A percentile compares a stretch with the other conserved stretches of the same genome.
Conservation (phyloP, 2,888 invertebrate genomes). For the Agrochola macilenta region DNA sequence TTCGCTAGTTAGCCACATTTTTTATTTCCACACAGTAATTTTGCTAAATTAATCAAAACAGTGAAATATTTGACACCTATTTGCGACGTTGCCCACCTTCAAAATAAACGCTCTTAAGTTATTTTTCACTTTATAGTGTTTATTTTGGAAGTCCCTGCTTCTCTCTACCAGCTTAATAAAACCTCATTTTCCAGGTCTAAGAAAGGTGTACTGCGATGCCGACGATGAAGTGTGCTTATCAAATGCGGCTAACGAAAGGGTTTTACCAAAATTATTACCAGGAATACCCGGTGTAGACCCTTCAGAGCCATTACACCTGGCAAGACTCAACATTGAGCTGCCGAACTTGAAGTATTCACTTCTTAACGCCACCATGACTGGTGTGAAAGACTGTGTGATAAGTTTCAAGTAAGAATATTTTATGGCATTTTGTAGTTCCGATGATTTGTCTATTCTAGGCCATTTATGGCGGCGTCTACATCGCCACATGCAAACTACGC, state of each 20-base stretch:
- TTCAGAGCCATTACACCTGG: slow-evolving; percentile 32
- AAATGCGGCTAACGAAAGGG: slow-evolving; percentile 22
- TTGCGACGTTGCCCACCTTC: no score
- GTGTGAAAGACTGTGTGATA: slow-evolving; percentile 35
- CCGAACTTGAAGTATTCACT: slow-evolving; percentile 28
- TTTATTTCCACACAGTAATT: no score
- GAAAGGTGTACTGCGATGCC: slow-evolving; percentile 35
- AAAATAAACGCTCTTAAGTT: no score
- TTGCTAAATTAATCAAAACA: no score
- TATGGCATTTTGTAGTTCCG: background rate
- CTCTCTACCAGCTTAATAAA: background rate
- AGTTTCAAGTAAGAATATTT: slow-evolving; percentile 16
- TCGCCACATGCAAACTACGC: no score
- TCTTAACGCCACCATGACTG: slow-evolving; percentile 31
- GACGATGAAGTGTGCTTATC: slow-evolving; percentile 38
- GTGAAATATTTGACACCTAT: no score
- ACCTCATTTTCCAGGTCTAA: slow-evolving; percentile 26
- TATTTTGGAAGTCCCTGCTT: no score
- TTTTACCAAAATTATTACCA: slow-evolving; percentile 29
- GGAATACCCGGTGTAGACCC: slow-evolving; percentile 41
- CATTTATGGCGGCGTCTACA: no score
- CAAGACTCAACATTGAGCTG: slow-evolving; percentile 18
- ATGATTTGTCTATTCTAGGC: background rate
- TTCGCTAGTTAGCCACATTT: no score
- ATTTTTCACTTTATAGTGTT: no score